Base-by-base conservation (phyloP, 2,113 vertebrate genomes). In the Pungitius pungitius region DNA sequence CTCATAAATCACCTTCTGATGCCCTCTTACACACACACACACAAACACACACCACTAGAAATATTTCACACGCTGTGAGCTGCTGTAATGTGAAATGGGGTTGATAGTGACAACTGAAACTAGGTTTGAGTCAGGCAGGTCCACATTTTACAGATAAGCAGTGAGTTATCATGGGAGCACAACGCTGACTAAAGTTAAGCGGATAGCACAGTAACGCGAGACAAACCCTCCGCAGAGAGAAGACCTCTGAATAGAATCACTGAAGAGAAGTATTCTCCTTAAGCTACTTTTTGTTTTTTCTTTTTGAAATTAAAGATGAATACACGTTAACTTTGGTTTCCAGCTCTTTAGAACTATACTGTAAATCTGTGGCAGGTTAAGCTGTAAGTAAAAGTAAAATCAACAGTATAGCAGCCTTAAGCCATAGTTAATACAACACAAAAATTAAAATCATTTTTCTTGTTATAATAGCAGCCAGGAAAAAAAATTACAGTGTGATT, bases 291-390 rank as follows among this genome's bases (percentile, higher is more conserved):
- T 79, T 22, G 17, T 47, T 18, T 18, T 22, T 40, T 14, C 15
- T 37, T 47, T 68, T 78, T 80, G 37, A 37, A 83, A 82, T 80
- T 13, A 85, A 86, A 78, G 78, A 79, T 88, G 73, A 89, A 80
- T 85, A 86, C 84, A 80, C 65, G 82, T 90, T 84, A 85, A 90
- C 90, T 93, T 92, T 93, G 92, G 92, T 93, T 91, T 91, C 73
- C 89, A 92, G 92, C 89, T 90, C 85, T 91, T 87, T 86, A 91
- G 57, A 74, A 79, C 87, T 87, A 86, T 77, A 89, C 85, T 90
- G 87, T 90, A 73, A 86, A 77, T 62, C 81, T 73, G 88, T 92
- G 91, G 92, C 92, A 93, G 90, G 90, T 90, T 81, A 90, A 91
- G 90, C 90, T 90, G 84, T 90, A 61, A 82, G 80, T 78, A 42